Percentiles rank a stretch among this genome's conserved stretches.
Evolutionary conservation across 2,113 vertebrate genomes (phyloP).

Genomic region (Otus sunia): DNA sequence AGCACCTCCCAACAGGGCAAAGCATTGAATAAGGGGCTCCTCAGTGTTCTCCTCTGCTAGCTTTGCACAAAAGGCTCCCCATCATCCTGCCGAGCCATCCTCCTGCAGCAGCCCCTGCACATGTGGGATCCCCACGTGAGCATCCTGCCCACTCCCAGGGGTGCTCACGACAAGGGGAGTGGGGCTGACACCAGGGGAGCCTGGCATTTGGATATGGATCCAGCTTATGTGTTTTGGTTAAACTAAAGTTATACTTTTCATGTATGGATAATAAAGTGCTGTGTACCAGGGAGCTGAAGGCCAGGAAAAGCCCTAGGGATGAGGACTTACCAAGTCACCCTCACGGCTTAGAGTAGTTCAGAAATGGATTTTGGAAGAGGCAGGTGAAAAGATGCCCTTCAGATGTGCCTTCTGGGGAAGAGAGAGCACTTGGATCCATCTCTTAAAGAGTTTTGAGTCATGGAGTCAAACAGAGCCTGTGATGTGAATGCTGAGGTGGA

Average conservation of each 20-base stretch:
- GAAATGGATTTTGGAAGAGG: not conserved
- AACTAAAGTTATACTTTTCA: not conserved
- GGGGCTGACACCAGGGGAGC: not conserved
- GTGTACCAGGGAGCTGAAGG: not conserved
- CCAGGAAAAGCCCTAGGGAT: not conserved
- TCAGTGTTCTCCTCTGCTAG: accelerated
- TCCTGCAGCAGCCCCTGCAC: not conserved
- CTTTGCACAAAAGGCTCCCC: not conserved
- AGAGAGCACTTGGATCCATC: not conserved
- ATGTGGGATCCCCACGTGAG: accelerated
- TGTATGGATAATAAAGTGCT: not conserved
- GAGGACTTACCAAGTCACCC: not conserved
- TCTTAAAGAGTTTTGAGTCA: not conserved
- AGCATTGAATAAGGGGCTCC: not conserved
- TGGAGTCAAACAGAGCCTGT: not conserved
- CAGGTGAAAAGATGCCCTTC: not conserved
- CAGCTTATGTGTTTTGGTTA: not conserved
- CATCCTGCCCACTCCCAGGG: not conserved
- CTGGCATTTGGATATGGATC: not conserved
- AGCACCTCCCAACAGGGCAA: not conserved
- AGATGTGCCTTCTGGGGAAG: not conserved
- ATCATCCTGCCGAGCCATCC: not conserved
- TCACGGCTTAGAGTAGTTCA: not conserved
- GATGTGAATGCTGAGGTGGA: not conserved
- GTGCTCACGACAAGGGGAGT: not conserved